Base-by-base conservation (phyloP, 2,113 vertebrate species). In the Corynorhinus townsendii region DNA sequence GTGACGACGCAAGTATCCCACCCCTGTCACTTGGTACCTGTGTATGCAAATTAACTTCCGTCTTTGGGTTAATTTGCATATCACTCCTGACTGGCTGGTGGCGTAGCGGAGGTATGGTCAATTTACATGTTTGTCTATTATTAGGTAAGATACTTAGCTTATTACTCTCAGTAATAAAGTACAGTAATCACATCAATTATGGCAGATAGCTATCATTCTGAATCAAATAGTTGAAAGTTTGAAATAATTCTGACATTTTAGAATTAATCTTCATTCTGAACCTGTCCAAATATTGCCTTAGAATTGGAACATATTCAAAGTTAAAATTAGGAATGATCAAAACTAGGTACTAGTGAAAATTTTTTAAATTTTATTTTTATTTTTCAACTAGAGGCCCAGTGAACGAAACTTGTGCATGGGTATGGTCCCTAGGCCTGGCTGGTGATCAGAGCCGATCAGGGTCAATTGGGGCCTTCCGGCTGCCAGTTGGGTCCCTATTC, bases 191-290 rank as follows among this genome's bases (percentile, higher is more conserved):
- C 35, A 94, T 26, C 69, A 86, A 3, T 59, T 94, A 81, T 82
- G 94, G 81, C 71, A 93, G 75, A 38, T 72, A 83, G 84, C 76
- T 90, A 40, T 87, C 86, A 90, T 90, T 95, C 68, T 73, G 28
- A 95, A 89, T 15, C 86, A 80, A 69, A 72, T 88, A 91, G 8
- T 3, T 96, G 96, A 56, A 62, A 73, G 64, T 54, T 89, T 91
- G 17, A 79, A 93, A 40, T 82, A 66, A 83, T 89, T 88, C 69
- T 96, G 33, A 64, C 72, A 72, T n/a, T 97, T 81, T 69, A 91
- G 33, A 94, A 64, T 86, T 79, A 69, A 3, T 86, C 64, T 86
- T 90, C 4, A 35, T 97, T 85, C 12, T 81, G 45, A 96, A 93
- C 5, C 75, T 93, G 52, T 19, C 22, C 91, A 3, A 38, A 66